phyloP scores from a whole-genome alignment of 2,888 invertebrate genomes.

The Cacoxenus indagator region DNA sequence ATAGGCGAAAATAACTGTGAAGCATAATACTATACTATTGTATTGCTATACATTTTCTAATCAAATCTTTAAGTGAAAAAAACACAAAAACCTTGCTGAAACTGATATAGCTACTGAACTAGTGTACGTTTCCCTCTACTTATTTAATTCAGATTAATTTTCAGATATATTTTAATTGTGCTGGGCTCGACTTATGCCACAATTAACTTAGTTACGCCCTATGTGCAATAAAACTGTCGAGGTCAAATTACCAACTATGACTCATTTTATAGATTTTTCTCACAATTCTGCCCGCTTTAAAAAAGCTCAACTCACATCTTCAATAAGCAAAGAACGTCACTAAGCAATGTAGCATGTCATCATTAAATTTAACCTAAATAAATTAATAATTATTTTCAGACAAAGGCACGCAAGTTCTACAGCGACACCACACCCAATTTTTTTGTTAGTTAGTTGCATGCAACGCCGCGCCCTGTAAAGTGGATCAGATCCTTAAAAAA shows the following conservation, averaged over 20 bases:
- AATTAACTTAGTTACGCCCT: neutral
- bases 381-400: constrained; percentile 28
- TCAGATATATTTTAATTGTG: too few species aligned
- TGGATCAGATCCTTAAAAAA: neutral
- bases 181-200: too few species aligned
- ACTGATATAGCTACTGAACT: too few species aligned
- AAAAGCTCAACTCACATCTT: constrained; percentile 16
- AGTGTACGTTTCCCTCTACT: too few species aligned
- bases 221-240: neutral
- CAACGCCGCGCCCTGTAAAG: neutral
- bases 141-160: too few species aligned
- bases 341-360: constrained; percentile 57
- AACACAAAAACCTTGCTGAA: too few species aligned
- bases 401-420: constrained; percentile 19
- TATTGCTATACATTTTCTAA: too few species aligned
- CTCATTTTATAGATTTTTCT: constrained; percentile 56
- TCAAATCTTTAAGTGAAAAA: too few species aligned
- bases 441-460: neutral
- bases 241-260: constrained; percentile 34
- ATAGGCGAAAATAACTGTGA: too few species aligned
- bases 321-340: neutral
- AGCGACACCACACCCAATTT: constrained; percentile 53
- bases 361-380: constrained; percentile 62
- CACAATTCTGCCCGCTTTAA: neutral
- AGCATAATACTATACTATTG: too few species aligned